Conservation (phyloP, 2,888 invertebrate species). For the Agonum fuliginosum region DNA sequence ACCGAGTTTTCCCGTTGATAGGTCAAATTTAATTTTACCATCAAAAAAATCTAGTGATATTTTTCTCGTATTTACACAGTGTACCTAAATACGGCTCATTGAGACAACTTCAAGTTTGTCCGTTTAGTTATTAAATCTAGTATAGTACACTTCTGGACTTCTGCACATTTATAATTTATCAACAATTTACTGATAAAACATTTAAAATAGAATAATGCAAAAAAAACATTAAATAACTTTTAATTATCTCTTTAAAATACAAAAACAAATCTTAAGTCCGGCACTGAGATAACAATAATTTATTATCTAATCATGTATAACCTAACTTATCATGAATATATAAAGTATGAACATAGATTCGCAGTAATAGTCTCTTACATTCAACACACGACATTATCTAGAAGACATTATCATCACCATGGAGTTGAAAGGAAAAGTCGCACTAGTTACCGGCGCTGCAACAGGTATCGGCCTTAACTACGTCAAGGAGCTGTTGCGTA, state of each 20-base stretch:
- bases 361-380: neutral
- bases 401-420: constrained; percentile 52
- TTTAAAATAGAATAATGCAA: too few species aligned
- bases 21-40: too few species aligned
- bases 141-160: too few species aligned
- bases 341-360: neutral
- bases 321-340: constrained; percentile 2
- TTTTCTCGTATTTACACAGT: too few species aligned
- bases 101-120: too few species aligned
- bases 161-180: too few species aligned
- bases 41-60: too few species aligned
- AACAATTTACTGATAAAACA: too few species aligned
- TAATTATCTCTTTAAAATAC: neutral
- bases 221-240: too few species aligned
- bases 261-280: constrained; percentile 2
- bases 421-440: constrained; percentile 68
- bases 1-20: too few species aligned
- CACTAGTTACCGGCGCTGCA: constrained; percentile 75
- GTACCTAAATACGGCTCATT: too few species aligned
- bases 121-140: too few species aligned
- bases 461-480: constrained; percentile 75
- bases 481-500: constrained; percentile 72
- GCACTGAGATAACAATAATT: constrained; percentile 7
- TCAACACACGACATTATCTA: constrained; percentile 8
- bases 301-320: constrained; percentile 19